Base-by-base conservation (phyloP, 2,797 vertebrate species). In the Salarias fasciatus region DNA sequence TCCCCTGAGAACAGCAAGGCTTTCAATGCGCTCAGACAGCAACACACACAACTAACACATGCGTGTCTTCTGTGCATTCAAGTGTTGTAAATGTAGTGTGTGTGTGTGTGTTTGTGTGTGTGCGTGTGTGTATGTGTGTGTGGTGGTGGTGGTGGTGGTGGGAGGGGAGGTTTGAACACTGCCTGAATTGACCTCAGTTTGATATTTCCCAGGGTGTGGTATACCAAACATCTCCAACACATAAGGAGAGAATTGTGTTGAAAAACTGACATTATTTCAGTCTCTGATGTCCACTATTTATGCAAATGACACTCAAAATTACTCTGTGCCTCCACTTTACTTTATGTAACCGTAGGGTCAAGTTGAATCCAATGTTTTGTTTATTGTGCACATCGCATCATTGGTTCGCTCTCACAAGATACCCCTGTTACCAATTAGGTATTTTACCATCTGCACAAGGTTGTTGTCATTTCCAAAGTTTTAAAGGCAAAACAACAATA, bases 41-140 rank as follows among this genome's bases (percentile, higher is more conserved):
- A 67, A 41, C 63, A 46, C 7, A 38, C 47, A n/a, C 53, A 62
- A 42, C 54, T 48, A n/a, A n/a, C n/a, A n/a, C 51, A 54, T 76
- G 62, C 35, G 31, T 66, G 56, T 55, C 59, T 68, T 83, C 86
- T 82, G 76, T 84, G 72, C 59, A 77, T 85, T 83, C 69, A 80
- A n/a, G 40, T 59, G 43, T 55, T 46, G 56, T 69, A 69, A 61
- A 74, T 75, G 77, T 57, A 79, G 47, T 11, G 9, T 44, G 50
- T 53, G 9, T 51, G 31, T 42, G 30, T 49, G 56, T 48, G 54
- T 33, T 40, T 28, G 53, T 44, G 31, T 33, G 35, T 65, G 60
- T 63, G 60, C 70, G 51, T 60, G 48, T 62, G 58, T 38, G 28
- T 41, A 15, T 36, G 47, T 14, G 9, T 44, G 50, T 59, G 9